Conservation (phyloP, 2,797 vertebrate species). For the Tolypeutes matacus region DNA sequence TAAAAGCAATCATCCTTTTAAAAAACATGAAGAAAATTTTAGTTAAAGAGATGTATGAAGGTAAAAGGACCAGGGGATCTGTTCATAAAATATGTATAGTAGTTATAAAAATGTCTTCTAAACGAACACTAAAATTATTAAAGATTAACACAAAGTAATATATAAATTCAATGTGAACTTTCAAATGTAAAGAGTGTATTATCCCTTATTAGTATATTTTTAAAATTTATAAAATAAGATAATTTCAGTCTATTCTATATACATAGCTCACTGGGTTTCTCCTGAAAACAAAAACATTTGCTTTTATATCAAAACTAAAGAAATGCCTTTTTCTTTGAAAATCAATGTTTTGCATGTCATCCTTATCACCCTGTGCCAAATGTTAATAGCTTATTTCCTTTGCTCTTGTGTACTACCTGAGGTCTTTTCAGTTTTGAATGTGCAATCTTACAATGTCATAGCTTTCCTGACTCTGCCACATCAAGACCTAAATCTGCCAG, state of each 20-base stretch:
- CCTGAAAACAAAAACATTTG: not conserved
- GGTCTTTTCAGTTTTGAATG: conserved; percentile 47
- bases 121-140: conserved; percentile 34
- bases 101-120: conserved; percentile 10
- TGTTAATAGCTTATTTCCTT: not conserved
- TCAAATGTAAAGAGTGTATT: not conserved
- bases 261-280: not conserved
- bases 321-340: not conserved
- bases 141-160: not conserved
- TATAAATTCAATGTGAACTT: not conserved
- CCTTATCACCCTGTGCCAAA: not conserved
- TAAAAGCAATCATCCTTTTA: conserved; percentile 22
- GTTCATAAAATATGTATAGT: not conserved
- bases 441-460: not conserved
- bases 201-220: not conserved
- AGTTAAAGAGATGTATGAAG: not conserved
- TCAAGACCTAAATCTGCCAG: conserved; percentile 49
- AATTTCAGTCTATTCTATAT: not conserved
- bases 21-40: conserved; percentile 39
- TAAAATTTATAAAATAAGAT: conserved; percentile 37
- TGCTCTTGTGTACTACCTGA: not conserved
- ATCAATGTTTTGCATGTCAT: not conserved
- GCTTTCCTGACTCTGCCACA: not conserved
- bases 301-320: conserved; percentile 43
- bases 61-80: not conserved